These are phyloP conservation scores for Pseudoatta argentina DNA, from an alignment of 1,140 invertebrate genomes.

Conservation along the genomic window DNA sequence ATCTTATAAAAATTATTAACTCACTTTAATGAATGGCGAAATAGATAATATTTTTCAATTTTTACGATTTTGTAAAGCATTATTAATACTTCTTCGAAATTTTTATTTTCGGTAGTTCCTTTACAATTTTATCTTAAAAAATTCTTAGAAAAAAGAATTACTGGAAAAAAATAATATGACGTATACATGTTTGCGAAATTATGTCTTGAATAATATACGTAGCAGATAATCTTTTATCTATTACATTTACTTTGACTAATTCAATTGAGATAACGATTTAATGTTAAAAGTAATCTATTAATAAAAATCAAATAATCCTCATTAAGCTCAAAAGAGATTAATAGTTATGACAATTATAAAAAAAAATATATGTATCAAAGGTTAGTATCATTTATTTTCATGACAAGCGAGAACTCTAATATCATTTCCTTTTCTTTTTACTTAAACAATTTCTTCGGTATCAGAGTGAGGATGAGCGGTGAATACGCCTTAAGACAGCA, in stretches of 20 bases:
- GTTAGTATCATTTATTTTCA: slow-evolving; percentile 21
- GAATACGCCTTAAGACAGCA: background rate
- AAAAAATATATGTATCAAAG: slow-evolving; percentile 2
- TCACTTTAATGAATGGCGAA: background rate
- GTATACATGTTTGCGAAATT: background rate
- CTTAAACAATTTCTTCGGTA: slow-evolving; percentile 26
- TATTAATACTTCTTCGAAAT: background rate
- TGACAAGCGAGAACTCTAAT: slow-evolving; percentile 16
- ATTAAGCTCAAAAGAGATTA: background rate
- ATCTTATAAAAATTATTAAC: background rate
- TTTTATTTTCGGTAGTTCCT: background rate
- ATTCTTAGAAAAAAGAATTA: background rate
- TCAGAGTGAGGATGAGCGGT: slow-evolving; percentile 30
- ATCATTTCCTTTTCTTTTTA: slow-evolving; percentile 18
- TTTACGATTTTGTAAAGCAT: background rate
- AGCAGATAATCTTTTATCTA: background rate
- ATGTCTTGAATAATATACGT: background rate
- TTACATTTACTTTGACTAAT: background rate
- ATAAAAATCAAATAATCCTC: background rate
- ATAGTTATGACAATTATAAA: background rate
- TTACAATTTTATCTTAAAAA: background rate
- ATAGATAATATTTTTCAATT: background rate
- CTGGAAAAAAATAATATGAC: background rate
- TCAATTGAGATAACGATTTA: background rate
- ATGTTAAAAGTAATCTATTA: slow-evolving; percentile 9